Evolutionary conservation across 2,113 vertebrate genomes (phyloP), one percentile per base, ranked within the genome.

Genomic region (Puntigrus tetrazona): DNA sequence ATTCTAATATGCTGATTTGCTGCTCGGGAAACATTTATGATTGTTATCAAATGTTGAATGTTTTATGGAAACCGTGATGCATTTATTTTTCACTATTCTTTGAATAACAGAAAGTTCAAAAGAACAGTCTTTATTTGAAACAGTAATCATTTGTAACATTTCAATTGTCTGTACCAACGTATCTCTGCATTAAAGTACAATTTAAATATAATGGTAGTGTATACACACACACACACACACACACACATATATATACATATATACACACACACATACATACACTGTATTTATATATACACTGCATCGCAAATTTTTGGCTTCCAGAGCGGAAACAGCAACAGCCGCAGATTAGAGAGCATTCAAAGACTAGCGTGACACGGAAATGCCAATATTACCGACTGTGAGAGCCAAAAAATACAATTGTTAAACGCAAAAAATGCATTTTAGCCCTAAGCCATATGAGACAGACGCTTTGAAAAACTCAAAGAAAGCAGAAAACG

Each of bases 321-420:
- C 43, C 69, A 41, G 20, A 43, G 36, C 43, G 36, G 36, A 43
- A 25, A 88, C 89, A 91, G 81, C 86, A 88, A 90, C 88, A 87
- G 84, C 89, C 83, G 47, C 85, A 93, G 89, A 92, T 88, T 88
- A 69, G 79, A 61, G 81, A 89, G 76, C 91, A 82, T 69, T 86
- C 82, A 76, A 86, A 86, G 61, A 87, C 43, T 81, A 85, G 83
- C 81, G 27, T 57, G 67, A 83, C 22, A 5, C 70, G n/a, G 74
- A 87, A 84, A 84, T 83, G 86, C 85, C 88, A 90, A 57, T 90
- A 89, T 90, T 84, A 81, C 82, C 52, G 75, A 74, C 59, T 82
- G 7, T 45, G 87, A 78, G 77, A 77, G 81, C 83, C 36, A 88
- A 84, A 78, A 84, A 84, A 86, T 84, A 84, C 75, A 86, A 88